Evolutionary conservation across 1,140 invertebrate species (phyloP).

Genomic region (Physella acuta): DNA sequence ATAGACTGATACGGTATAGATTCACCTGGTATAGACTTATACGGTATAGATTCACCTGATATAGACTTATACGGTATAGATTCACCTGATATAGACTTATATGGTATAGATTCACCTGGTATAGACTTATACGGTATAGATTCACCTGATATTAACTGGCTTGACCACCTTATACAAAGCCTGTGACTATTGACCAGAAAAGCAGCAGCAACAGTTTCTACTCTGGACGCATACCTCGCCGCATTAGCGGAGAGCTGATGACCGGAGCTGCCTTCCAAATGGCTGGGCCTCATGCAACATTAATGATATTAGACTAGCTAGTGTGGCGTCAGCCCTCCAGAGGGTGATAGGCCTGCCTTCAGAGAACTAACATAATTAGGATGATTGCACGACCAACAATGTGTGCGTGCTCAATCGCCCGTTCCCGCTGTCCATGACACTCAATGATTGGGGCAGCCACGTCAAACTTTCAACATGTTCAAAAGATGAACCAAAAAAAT

Average conservation of each 20-base stretch:
- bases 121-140: too few relatives aligned
- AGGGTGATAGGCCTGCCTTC: not conserved
- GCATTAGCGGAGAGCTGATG: not conserved
- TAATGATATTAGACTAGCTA: conserved; percentile 13
- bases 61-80: too few relatives aligned
- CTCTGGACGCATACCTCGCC: not conserved
- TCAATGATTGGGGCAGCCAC: not conserved
- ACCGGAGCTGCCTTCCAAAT: not conserved
- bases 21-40: too few relatives aligned
- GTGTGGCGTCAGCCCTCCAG: not conserved
- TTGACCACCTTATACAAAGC: too few relatives aligned
- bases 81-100: too few relatives aligned
- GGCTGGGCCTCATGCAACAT: conserved; percentile 15
- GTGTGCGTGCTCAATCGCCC: not conserved
- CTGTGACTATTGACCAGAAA: too few relatives aligned
- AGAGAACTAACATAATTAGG: conserved; percentile 16
- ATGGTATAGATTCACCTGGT: too few relatives aligned
- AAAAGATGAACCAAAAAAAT: too few relatives aligned
- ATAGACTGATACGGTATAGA: too few relatives aligned
- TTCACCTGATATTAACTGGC: too few relatives aligned
- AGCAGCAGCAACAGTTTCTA: too few relatives aligned
- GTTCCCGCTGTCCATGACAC: not conserved
- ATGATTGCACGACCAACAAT: conserved; percentile 9
- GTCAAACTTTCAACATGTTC: not conserved
- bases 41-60: too few relatives aligned